Percentiles rank a stretch among this genome's conserved stretches.
phyloP scores from a whole-genome alignment of 2,888 invertebrate species.

The Tenodera sinensis region DNA sequence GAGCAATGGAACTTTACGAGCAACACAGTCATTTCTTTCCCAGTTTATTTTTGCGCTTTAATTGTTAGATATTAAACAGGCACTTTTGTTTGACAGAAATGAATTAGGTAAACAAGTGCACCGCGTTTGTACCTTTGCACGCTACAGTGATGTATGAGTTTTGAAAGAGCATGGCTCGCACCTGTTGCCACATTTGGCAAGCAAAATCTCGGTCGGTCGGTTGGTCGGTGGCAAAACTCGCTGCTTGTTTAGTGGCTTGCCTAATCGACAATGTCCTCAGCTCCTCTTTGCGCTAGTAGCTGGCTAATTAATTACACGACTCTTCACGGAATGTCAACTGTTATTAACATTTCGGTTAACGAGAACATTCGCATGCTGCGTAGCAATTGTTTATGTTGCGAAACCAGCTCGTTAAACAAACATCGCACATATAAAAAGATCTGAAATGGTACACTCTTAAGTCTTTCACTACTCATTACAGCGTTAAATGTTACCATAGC shows the following conservation, averaged over 20 bases:
- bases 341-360: background rate
- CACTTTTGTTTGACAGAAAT: too few relatives aligned
- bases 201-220: background rate
- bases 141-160: background rate
- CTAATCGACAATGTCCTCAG: background rate
- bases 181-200: background rate
- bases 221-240: too few relatives aligned
- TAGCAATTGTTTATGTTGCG: too few relatives aligned
- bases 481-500: too few relatives aligned
- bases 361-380: background rate
- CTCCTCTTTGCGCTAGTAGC: background rate
- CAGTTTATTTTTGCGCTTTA: too few relatives aligned
- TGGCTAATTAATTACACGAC: background rate
- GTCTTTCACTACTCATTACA: too few relatives aligned
- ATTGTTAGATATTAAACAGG: too few relatives aligned
- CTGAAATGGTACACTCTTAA: too few relatives aligned
- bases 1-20: too few relatives aligned
- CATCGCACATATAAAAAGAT: too few relatives aligned
- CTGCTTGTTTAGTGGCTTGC: background rate
- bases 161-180: background rate
- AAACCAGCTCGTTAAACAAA: too few relatives aligned
- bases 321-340: background rate
- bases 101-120: background rate
- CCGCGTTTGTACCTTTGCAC: background rate
- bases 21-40: too few relatives aligned